Conservation (phyloP, 1,140 invertebrate species). For the Notospermus geniculatus region DNA sequence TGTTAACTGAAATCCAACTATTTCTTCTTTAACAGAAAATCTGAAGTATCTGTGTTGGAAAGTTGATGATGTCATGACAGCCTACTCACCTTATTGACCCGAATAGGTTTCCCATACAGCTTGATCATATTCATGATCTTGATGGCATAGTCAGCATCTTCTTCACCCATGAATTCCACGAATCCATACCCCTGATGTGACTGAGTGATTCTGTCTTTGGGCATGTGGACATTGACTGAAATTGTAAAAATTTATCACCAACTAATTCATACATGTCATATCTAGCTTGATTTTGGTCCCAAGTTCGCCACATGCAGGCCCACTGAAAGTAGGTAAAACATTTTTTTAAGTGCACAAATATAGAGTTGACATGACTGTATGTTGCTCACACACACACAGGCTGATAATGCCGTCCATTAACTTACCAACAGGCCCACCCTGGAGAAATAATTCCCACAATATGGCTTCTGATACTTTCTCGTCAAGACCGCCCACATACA, state of each 20-base stretch:
- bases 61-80: too few relatives aligned
- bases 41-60: too few relatives aligned
- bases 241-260: constrained; percentile 41
- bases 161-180: constrained; percentile 99
- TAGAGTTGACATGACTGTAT: too few relatives aligned
- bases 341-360: too few relatives aligned
- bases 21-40: too few relatives aligned
- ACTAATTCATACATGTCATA: too few relatives aligned
- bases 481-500: constrained; percentile 98
- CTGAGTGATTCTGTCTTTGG: constrained; percentile 97
- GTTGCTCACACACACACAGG: too few relatives aligned
- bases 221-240: constrained; percentile 99
- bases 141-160: constrained; percentile 99
- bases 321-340: too few relatives aligned
- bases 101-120: constrained; percentile 97
- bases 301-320: too few relatives aligned
- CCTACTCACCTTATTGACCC: constrained; percentile 88
- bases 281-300: too few relatives aligned
- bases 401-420: constrained; percentile 1
- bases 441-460: constrained; percentile 98
- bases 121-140: constrained; percentile 99
- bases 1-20: too few relatives aligned
- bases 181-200: constrained; percentile 99
- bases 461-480: constrained; percentile 97
- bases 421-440: constrained; percentile 95